Conservation (phyloP, 2,113 vertebrate genomes). For the Edolisoma coerulescens region DNA sequence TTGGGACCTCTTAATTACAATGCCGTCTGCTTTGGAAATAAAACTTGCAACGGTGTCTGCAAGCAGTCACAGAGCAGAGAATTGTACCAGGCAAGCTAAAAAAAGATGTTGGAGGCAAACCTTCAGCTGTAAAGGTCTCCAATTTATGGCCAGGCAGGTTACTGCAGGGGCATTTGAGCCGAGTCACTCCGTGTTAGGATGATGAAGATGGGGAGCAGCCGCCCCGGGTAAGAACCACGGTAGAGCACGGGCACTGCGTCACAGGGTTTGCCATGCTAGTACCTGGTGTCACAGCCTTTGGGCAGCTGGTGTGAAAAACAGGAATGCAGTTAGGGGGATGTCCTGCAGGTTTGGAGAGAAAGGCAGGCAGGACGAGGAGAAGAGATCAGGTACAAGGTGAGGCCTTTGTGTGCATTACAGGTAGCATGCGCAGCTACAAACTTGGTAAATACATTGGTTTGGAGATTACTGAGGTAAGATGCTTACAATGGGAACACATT, state of each 20-base stretch:
- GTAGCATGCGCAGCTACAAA: not conserved
- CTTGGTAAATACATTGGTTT: not conserved
- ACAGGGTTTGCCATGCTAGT: fast-evolving
- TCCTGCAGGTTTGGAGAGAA: not conserved
- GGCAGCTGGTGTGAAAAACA: not conserved
- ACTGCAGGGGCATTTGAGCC: not conserved
- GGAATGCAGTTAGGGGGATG: fast-evolving
- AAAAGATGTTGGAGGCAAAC: not conserved
- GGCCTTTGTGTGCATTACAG: not conserved
- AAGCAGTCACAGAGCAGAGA: not conserved
- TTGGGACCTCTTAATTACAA: slow-evolving; percentile 13
- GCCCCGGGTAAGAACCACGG: not conserved
- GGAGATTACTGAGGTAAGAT: not conserved
- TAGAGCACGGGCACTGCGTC: not conserved
- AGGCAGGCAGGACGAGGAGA: not conserved
- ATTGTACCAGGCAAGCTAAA: not conserved
- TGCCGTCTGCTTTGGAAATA: not conserved
- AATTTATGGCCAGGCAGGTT: not conserved
- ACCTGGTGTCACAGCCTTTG: not conserved
- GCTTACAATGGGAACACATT: not conserved
- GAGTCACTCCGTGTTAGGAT: not conserved
- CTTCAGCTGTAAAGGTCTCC: slow-evolving; percentile 7
- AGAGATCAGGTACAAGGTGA: not conserved
- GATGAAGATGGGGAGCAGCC: not conserved
- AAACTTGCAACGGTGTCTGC: not conserved